These are phyloP conservation scores for Metellina segmentata DNA, from an alignment of 2,888 invertebrate species.

Conservation along the genomic window DNA sequence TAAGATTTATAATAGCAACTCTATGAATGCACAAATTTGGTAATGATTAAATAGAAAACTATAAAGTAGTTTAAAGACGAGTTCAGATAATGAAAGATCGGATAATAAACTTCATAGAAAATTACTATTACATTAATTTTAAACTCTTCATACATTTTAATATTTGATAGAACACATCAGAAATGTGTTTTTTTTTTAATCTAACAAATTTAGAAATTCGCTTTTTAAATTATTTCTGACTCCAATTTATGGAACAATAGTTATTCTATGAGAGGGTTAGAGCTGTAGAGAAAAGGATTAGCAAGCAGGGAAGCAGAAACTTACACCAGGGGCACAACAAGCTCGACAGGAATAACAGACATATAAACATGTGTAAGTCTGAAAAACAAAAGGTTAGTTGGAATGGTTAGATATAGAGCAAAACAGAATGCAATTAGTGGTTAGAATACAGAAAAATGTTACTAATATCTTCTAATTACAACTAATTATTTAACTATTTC, in stretches of 20 bases:
- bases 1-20: not conserved
- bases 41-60: not conserved
- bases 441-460: not conserved
- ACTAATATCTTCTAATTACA: not conserved
- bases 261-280: not conserved
- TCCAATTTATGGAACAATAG: not conserved
- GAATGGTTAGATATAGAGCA: not conserved
- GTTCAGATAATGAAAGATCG: too few relatives aligned
- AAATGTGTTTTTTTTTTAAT: not conserved
- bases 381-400: conserved; percentile 68
- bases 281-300: conserved; percentile 2
- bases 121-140: too few relatives aligned
- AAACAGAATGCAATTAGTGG: too few relatives aligned
- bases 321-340: conserved; percentile 78
- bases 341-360: conserved; percentile 76
- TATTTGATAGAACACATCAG: not conserved
- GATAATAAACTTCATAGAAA: too few relatives aligned
- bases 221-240: too few relatives aligned
- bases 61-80: not conserved
- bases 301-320: conserved; percentile 64
- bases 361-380: conserved; percentile 77
- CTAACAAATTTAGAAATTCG: not conserved
- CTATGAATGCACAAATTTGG: not conserved
- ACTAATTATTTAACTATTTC: too few relatives aligned
- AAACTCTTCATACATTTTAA: not conserved